Base-by-base conservation (phyloP, 2,113 vertebrate species). In the Crocuta crocuta region DNA sequence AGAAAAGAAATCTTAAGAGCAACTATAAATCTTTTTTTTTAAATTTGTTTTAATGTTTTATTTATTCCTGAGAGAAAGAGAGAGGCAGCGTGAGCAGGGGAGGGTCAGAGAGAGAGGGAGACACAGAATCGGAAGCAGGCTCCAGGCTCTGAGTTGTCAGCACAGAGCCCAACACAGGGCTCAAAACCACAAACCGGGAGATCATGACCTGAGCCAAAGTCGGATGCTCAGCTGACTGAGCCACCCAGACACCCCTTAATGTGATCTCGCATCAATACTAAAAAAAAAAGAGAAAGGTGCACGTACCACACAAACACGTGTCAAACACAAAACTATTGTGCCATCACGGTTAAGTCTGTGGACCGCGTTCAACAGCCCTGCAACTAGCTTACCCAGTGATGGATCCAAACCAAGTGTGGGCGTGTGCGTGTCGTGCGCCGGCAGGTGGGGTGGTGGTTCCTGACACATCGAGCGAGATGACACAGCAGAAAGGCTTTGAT, bases 361-460 rank as follows among this genome's bases (percentile, higher is more conserved):
- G 6, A 39, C 31, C 43, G 24, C 23, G 71, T 55, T n/a, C 17
- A 2, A 3, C 17, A 7, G n/a, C 26, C 39, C 21, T 80, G 16
- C 23, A 8, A 8, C 0, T 19, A n/a, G 87, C 23, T 63, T 53
- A 13, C 5, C 2, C 19, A 21, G 3, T 10, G 43, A 43, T 12
- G 31, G 48, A 35, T 4, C 73, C 12, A 45, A 1, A 55, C 39
- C 31, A 39, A 65, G 17, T 39, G 24, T 10, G 19, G 2, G 50
- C 15, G 43, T 45, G 35, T 4, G 35, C 0, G 4, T 4, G 81
- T 2, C 9, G 0, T 12, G 17, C 13, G 19, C 10, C 1, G 82
- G 9, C 10, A 35, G 24, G 6, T 23, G 23, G 58, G 12, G 24
- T 21, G 61, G 0, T 66, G 35, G 45, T 21, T 91, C 55, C 87